phyloP scores from a whole-genome alignment of 2,113 vertebrate genomes.

The Rhabdomys dilectus region DNA sequence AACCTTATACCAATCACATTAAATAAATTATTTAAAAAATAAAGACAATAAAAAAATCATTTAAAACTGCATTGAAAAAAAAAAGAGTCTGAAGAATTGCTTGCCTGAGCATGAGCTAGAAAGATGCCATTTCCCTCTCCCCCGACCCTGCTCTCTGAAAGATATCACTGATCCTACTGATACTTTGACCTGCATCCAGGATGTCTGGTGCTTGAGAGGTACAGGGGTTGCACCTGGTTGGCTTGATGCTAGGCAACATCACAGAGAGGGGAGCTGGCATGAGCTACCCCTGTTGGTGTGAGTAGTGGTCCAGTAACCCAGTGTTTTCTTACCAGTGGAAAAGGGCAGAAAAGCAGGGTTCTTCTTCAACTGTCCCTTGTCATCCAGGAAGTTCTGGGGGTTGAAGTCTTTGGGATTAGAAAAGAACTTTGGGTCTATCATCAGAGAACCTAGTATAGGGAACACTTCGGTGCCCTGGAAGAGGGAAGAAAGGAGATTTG shows the following conservation, averaged over 20 bases:
- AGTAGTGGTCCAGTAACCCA: background rate
- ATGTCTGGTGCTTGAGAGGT: background rate
- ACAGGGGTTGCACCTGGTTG: background rate
- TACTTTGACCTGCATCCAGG: background rate
- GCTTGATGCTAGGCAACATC: background rate
- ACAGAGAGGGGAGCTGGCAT: background rate
- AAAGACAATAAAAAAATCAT: no score
- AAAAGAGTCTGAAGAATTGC: background rate
- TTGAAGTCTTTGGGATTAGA: conserved; percentile 76
- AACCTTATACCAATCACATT: no score
- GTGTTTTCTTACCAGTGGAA: conserved; percentile 78
- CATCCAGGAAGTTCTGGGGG: conserved; percentile 84
- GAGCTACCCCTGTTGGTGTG: background rate
- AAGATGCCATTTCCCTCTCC: background rate
- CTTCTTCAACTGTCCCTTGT: conserved; percentile 83
- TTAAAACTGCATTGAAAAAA: no score
- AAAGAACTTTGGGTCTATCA: conserved; percentile 81
- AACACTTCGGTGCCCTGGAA: conserved; percentile 78
- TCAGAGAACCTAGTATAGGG: conserved; percentile 79
- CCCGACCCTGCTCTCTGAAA: background rate
- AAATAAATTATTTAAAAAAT: no score
- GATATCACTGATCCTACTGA: background rate
- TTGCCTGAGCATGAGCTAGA: background rate
- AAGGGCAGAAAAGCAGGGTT: conserved; percentile 83
- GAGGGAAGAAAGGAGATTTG: background rate